phyloP scores from a whole-genome alignment of 2,888 invertebrate species.

The Lasioglossum lativentre region DNA sequence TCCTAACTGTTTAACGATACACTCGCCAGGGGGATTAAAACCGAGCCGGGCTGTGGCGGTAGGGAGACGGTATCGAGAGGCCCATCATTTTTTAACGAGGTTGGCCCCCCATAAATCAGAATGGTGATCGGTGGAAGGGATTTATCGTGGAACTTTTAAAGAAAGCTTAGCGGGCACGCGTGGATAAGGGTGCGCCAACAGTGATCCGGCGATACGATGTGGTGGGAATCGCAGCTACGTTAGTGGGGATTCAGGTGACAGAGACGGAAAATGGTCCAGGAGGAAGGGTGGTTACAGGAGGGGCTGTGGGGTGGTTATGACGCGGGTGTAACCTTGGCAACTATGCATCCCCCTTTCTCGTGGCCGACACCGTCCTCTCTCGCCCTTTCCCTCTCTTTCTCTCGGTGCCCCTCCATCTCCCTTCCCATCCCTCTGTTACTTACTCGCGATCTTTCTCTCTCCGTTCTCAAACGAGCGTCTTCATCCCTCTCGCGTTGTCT shows the following conservation, averaged over 20 bases:
- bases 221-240: slow-evolving; percentile 57
- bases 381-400: slow-evolving; percentile 42
- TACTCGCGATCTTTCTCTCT: background rate
- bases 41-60: background rate
- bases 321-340: slow-evolving; percentile 82
- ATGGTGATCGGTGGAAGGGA: slow-evolving; percentile 56
- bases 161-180: slow-evolving; percentile 57
- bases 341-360: slow-evolving; percentile 69
- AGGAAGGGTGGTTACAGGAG: slow-evolving; percentile 69
- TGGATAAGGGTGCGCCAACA: slow-evolving; percentile 48
- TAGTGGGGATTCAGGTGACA: slow-evolving; percentile 46
- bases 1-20: background rate
- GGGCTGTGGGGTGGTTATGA: slow-evolving; percentile 76
- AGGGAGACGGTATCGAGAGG: background rate
- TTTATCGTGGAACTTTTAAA: slow-evolving; percentile 72
- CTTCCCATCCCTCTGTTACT: background rate
- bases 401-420: background rate
- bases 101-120: slow-evolving; percentile 63
- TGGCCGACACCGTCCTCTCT: slow-evolving; percentile 40
- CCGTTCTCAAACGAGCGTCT: background rate
- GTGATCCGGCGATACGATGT: slow-evolving; percentile 39
- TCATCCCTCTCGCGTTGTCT: slow-evolving; percentile 3
- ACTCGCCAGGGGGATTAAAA: slow-evolving; percentile 4
- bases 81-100: slow-evolving; percentile 57
- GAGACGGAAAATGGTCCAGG: slow-evolving; percentile 65